Evolutionary conservation across 1,140 invertebrate genomes (phyloP).

Genomic region (Cryptotermes secundus): DNA sequence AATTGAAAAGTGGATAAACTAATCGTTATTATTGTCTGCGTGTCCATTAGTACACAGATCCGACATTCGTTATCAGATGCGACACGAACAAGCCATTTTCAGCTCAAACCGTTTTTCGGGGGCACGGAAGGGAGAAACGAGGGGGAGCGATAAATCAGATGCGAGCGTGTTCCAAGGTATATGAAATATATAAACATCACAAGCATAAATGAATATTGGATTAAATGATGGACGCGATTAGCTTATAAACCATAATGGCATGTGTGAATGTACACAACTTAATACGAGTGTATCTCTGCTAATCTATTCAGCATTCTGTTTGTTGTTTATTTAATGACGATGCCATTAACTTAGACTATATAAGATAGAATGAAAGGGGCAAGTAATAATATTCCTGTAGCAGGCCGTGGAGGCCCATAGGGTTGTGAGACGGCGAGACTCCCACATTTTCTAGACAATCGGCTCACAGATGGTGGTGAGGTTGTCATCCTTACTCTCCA

Average conservation of each 20-base stretch:
- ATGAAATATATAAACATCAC: not conserved
- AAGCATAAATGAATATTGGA: not conserved
- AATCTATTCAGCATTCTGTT: too few relatives aligned
- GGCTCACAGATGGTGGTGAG: too few relatives aligned
- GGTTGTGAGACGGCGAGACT: too few relatives aligned
- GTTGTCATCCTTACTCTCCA: too few relatives aligned
- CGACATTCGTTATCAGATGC: not conserved
- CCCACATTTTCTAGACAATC: too few relatives aligned
- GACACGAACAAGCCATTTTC: not conserved
- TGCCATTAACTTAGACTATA: too few relatives aligned
- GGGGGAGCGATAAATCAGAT: not conserved
- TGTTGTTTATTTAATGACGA: too few relatives aligned
- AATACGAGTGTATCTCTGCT: too few relatives aligned
- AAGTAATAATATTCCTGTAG: too few relatives aligned
- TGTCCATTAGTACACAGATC: not conserved
- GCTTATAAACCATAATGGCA: not conserved
- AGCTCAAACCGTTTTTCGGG: not conserved
- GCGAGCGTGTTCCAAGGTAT: not conserved
- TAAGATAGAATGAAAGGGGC: too few relatives aligned
- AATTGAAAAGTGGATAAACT: not conserved
- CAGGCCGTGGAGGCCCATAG: too few relatives aligned
- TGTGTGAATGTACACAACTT: not conserved
- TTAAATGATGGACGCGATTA: not conserved
- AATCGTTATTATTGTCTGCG: not conserved
- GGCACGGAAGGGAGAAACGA: not conserved